Conservation (phyloP, 2,797 vertebrate genomes). For the Crotalus adamanteus region DNA sequence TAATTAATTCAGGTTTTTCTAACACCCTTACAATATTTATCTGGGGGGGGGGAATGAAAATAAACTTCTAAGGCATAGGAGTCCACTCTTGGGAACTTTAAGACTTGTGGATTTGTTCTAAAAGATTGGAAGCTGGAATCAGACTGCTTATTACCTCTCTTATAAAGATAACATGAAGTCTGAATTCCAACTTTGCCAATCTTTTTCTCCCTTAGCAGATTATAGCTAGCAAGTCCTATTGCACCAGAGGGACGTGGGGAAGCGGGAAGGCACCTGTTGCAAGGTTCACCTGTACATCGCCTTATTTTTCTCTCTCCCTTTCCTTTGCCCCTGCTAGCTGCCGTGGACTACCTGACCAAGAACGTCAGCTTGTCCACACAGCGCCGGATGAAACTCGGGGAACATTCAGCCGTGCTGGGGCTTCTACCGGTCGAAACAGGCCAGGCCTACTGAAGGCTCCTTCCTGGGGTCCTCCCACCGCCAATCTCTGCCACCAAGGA, state of each 20-base stretch:
- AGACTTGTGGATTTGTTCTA: not conserved
- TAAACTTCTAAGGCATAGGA: not conserved
- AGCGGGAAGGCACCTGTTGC: too few relatives aligned
- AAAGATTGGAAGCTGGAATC: not conserved
- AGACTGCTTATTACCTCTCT: not conserved
- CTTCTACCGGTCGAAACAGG: conserved; percentile 92
- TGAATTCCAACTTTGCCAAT: not conserved
- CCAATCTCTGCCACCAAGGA: conserved; percentile 31
- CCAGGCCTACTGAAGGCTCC: conserved; percentile 86
- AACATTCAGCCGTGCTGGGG: conserved; percentile 91
- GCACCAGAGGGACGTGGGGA: too few relatives aligned
- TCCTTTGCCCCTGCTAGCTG: conserved; percentile 59
- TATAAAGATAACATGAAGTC: too few relatives aligned
- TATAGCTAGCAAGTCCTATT: not conserved
- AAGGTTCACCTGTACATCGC: not conserved
- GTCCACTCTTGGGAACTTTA: too few relatives aligned
- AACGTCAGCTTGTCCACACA: conserved; percentile 92
- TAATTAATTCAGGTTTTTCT: not conserved
- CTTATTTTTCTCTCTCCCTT: not conserved
- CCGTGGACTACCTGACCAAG: conserved; percentile 96
- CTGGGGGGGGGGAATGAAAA: not conserved
- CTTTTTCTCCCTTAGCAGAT: not conserved
- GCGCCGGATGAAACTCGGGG: conserved; percentile 92
- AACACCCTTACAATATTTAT: not conserved
- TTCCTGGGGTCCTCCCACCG: conserved; percentile 24